Evolutionary conservation across 2,797 vertebrate species (phyloP).

Genomic region (Lycodopsis pacificus): DNA sequence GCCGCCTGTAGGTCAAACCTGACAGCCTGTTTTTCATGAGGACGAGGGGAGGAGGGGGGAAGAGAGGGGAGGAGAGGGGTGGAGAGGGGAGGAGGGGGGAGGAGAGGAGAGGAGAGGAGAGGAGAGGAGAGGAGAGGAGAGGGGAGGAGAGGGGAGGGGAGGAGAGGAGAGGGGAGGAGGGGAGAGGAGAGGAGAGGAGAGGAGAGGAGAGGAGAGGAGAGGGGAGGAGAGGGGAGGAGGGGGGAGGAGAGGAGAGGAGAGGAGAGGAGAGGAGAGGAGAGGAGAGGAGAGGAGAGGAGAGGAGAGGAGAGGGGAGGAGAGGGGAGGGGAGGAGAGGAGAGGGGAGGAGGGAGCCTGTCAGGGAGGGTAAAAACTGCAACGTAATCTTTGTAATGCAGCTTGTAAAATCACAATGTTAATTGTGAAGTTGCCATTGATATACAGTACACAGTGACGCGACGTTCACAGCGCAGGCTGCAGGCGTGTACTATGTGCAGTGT

Average conservation of each 20-base stretch:
- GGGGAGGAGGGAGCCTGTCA: conserved; percentile 24
- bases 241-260: conserved; percentile 13
- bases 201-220: neutral
- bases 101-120: conserved; percentile 13
- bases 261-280: no score
- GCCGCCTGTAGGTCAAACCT: conserved; percentile 47
- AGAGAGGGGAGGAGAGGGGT: neutral
- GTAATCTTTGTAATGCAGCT: conserved; percentile 17
- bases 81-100: conserved; percentile 5
- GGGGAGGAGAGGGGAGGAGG: conserved; percentile 13
- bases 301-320: conserved; percentile 18
- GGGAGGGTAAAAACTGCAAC: conserved; percentile 27
- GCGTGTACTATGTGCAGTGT: neutral
- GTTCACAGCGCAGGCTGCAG: neutral
- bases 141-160: conserved; percentile 14
- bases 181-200: conserved; percentile 14
- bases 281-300: neutral
- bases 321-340: neutral
- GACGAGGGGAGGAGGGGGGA: conserved; percentile 9
- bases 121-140: conserved; percentile 15
- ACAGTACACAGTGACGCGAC: neutral
- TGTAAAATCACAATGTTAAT: conserved; percentile 21
- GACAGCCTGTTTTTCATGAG: conserved; percentile 54
- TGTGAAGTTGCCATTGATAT: neutral
- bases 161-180: neutral